Conservation (phyloP, 2,797 vertebrate species). For the Fratercula arctica region DNA sequence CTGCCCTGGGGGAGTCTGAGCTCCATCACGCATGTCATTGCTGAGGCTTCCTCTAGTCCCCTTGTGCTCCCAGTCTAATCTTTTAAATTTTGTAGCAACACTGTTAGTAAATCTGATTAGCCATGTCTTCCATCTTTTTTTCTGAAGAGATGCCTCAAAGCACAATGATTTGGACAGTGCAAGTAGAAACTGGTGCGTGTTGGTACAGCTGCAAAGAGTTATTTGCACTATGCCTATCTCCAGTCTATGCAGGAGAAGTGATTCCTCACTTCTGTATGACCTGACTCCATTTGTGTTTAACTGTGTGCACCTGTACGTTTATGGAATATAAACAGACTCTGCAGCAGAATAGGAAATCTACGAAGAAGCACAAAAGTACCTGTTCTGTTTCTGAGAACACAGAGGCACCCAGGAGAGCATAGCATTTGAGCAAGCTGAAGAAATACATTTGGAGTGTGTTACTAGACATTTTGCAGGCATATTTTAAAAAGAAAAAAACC, state of each 20-base stretch:
- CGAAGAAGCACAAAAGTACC: background rate
- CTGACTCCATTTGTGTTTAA: background rate
- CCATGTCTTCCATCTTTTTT: background rate
- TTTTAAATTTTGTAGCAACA: background rate
- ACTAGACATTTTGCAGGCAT: background rate
- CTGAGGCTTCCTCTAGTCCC: background rate
- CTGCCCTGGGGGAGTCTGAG: background rate
- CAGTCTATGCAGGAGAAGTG: background rate
- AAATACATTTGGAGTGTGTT: background rate
- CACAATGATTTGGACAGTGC: background rate
- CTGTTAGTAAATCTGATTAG: background rate
- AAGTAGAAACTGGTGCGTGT: background rate
- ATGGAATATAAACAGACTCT: background rate
- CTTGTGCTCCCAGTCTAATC: background rate
- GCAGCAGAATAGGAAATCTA: background rate
- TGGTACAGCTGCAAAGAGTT: slow-evolving; percentile 35
- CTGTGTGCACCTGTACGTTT: background rate
- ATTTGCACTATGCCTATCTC: background rate
- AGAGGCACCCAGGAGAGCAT: background rate
- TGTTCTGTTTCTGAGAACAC: background rate
- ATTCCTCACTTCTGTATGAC: background rate
- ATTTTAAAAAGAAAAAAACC: background rate
- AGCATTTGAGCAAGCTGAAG: background rate
- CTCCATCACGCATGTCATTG: accelerated
- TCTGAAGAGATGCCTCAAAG: background rate